Conservation (phyloP, 1,140 invertebrate genomes). For the Brachionus plicatilis region DNA sequence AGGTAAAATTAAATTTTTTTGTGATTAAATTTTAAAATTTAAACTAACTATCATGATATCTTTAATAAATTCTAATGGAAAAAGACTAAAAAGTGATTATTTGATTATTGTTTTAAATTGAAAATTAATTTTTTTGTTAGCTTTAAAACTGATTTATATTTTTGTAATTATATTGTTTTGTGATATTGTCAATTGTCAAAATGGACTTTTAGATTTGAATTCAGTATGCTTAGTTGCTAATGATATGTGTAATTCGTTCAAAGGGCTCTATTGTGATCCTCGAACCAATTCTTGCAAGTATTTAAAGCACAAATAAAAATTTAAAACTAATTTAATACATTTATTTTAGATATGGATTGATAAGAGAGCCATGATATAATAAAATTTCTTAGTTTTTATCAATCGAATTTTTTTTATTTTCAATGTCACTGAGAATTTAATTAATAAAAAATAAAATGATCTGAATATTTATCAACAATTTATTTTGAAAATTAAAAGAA, state of each 20-base stretch:
- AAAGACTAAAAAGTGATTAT: too few relatives aligned
- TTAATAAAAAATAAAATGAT: too few relatives aligned
- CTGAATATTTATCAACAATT: background rate
- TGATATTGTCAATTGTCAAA: background rate
- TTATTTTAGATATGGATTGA: background rate
- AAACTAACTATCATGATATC: background rate
- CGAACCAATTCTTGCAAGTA: background rate
- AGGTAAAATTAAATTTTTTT: background rate
- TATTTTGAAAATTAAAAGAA: background rate
- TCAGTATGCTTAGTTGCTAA: background rate
- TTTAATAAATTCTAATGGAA: background rate
- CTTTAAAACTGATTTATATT: background rate
- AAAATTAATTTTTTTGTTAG: background rate
- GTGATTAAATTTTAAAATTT: background rate
- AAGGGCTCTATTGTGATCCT: background rate
- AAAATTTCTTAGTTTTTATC: background rate
- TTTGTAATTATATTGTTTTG: background rate
- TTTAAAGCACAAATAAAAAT: background rate
- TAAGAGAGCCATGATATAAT: background rate
- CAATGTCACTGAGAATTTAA: too few relatives aligned
- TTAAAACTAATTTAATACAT: background rate
- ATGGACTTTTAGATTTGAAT: background rate
- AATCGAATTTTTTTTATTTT: background rate
- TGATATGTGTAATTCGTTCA: background rate
- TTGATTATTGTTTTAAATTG: background rate